These are phyloP conservation scores for Bergia puertoricense DNA, from an alignment of 92 coral and sea anemone species.

Conservation along the genomic window DNA sequence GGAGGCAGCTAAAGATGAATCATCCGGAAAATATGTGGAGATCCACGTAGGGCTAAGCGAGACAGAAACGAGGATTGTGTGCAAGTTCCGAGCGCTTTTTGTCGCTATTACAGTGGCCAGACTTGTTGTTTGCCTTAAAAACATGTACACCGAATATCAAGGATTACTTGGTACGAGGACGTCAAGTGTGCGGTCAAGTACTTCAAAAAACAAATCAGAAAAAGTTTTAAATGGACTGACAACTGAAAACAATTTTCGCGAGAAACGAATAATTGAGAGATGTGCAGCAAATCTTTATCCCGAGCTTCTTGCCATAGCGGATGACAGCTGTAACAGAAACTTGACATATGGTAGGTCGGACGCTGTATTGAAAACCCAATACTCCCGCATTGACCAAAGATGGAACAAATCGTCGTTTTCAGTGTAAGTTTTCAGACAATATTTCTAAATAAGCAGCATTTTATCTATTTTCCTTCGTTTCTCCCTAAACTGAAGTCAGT, in stretches of 20 bases:
- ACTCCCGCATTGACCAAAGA: neutral
- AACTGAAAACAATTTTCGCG: too few relatives aligned
- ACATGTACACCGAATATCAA: too few relatives aligned
- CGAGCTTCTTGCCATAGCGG: conserved; percentile 15
- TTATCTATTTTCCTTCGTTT: too few relatives aligned
- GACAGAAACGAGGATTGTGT: neutral
- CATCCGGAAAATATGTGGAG: neutral
- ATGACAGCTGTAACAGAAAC: neutral
- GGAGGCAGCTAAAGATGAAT: neutral
- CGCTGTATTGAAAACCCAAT: conserved; percentile 14
- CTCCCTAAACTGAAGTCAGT: too few relatives aligned
- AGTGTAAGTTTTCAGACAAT: neutral
- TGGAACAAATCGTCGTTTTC: neutral
- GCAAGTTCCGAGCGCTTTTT: neutral
- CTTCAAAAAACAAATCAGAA: too few relatives aligned
- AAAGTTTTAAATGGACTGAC: too few relatives aligned
- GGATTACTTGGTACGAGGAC: too few relatives aligned
- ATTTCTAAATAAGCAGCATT: too few relatives aligned
- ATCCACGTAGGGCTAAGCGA: neutral
- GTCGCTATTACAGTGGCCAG: neutral
- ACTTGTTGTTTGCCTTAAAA: neutral
- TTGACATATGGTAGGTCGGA: conserved; percentile 25
- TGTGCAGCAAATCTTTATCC: conserved; percentile 22
- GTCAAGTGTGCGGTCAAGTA: too few relatives aligned
- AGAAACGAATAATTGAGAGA: neutral